Conservation (phyloP, 30 jellyfish, hydroid and myxozoan genomes). For the Rhopilema esculentum region DNA sequence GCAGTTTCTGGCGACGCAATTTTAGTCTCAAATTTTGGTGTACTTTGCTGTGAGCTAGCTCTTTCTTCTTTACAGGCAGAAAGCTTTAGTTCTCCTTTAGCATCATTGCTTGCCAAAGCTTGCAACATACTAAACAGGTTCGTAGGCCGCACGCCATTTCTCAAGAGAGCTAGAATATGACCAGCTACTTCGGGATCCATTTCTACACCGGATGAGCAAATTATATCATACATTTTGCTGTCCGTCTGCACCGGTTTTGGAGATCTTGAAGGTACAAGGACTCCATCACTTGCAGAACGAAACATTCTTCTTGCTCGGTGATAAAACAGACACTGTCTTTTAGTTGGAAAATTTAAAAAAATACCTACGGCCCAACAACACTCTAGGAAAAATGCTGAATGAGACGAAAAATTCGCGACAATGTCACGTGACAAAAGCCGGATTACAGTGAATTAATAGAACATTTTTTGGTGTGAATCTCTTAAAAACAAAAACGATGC, state of each 20-base stretch:
- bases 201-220: slow-evolving; percentile 6
- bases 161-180: slow-evolving; percentile 17
- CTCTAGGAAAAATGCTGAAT: background rate
- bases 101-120: slow-evolving; percentile 10
- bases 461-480: background rate
- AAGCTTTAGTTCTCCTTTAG: background rate
- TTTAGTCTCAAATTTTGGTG: background rate
- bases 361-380: background rate
- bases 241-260: slow-evolving; percentile 38
- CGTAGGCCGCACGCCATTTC: slow-evolving; percentile 51
- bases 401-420: background rate
- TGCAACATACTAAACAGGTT: slow-evolving; percentile 35
- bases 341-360: too few relatives aligned
- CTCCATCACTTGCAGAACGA: background rate
- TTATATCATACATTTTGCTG: background rate
- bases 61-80: background rate
- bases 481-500: background rate
- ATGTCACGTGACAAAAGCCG: background rate
- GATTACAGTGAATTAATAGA: background rate
- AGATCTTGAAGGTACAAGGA: background rate
- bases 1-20: background rate
- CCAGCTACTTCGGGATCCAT: slow-evolving; percentile 34
- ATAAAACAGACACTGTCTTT: too few relatives aligned
- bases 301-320: slow-evolving; percentile 13
- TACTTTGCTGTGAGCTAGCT: background rate